Conservation (phyloP, 2,113 vertebrate genomes). For the Falcunculus frontatus region DNA sequence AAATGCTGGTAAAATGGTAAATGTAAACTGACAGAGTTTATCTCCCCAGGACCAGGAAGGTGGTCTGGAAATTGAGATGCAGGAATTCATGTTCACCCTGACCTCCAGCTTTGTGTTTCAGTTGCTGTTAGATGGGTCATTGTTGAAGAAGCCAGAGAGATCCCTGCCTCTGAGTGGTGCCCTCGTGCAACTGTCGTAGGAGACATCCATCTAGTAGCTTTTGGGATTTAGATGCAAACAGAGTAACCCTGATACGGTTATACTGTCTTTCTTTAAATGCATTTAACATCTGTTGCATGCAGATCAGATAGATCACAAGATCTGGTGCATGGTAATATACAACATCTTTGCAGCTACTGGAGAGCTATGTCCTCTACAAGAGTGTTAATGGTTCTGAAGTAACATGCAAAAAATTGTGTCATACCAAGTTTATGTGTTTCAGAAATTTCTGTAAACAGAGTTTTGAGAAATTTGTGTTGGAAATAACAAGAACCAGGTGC, state of each 20-base stretch:
- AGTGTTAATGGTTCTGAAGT: not conserved
- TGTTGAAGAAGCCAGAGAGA: not conserved
- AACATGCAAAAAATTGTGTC: not conserved
- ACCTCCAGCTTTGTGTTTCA: not conserved
- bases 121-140: not conserved
- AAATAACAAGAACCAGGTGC: not conserved
- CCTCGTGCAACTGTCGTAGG: not conserved
- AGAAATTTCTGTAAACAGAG: not conserved
- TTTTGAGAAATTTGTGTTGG: not conserved
- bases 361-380: not conserved
- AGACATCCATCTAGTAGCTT: not conserved
- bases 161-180: not conserved
- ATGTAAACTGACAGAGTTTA: not conserved
- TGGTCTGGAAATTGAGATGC: not conserved
- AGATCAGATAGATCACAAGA: not conserved
- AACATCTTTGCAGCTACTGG: not conserved
- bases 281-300: not conserved
- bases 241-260: not conserved
- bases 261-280: not conserved
- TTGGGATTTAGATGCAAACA: not conserved
- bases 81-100: not conserved
- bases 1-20: not conserved
- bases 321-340: not conserved
- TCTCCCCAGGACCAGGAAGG: not conserved
- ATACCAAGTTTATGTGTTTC: not conserved